These are phyloP conservation scores for Thamnophis sirtalis DNA, from an alignment of 2,113 vertebrate species.

Conservation along the genomic window DNA sequence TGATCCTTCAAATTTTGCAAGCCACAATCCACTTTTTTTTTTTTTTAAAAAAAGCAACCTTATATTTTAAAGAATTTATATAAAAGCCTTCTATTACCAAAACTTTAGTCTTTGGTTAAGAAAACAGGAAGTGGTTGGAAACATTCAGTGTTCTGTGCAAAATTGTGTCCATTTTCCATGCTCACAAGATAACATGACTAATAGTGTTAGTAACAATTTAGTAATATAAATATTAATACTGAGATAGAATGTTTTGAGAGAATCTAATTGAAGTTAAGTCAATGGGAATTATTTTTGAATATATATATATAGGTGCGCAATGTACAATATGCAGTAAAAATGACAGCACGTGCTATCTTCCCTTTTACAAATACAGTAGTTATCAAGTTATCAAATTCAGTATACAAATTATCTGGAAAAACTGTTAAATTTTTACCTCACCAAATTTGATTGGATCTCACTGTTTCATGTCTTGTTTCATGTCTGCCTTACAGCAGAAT, in stretches of 20 bases:
- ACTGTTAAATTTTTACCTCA: not conserved
- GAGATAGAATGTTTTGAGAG: not conserved
- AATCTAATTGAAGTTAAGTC: not conserved
- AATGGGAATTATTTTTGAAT: not conserved
- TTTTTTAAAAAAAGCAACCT: not conserved
- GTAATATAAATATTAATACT: not conserved
- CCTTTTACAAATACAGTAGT: not conserved
- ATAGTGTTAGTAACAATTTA: not conserved
- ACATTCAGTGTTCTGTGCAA: not conserved
- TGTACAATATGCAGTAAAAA: not conserved
- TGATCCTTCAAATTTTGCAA: not conserved
- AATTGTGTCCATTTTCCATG: not conserved
- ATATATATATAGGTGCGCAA: too few species aligned
- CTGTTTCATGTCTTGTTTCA: not conserved
- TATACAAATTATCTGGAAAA: not conserved
- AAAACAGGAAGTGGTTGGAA: not conserved
- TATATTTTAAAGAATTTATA: not conserved
- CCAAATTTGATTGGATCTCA: not conserved
- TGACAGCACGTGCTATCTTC: not conserved
- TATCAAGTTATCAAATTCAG: not conserved
- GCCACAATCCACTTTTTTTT: not conserved
- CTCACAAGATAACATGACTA: not conserved
- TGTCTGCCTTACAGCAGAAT: not conserved
- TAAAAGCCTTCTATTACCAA: not conserved
- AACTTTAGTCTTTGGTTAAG: not conserved